These are phyloP conservation scores for Acholoe squamosa DNA, from an alignment of 2,888 invertebrate genomes.

Conservation along the genomic window DNA sequence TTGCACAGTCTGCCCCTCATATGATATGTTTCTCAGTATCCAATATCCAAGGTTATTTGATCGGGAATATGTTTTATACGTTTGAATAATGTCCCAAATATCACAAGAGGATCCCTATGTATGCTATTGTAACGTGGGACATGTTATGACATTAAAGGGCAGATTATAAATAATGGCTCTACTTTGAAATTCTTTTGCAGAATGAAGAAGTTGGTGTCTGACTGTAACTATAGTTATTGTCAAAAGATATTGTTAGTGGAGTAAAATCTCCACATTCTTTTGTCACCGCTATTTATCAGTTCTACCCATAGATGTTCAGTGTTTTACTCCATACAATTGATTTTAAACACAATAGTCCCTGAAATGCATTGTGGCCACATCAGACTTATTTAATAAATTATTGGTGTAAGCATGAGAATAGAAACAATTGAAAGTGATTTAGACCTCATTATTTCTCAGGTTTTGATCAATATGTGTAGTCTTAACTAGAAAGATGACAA, in stretches of 20 bases:
- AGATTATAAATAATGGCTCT: constrained; percentile 6
- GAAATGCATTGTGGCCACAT: neutral
- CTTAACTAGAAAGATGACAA: neutral
- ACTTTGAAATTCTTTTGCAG: constrained; percentile 38
- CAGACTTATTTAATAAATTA: neutral
- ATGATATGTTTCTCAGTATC: too few species aligned
- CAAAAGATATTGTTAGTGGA: constrained; percentile 26
- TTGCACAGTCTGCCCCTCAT: too few species aligned
- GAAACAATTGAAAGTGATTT: neutral
- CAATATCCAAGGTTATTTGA: too few species aligned
- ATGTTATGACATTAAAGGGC: neutral
- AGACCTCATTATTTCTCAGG: neutral
- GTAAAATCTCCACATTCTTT: neutral
- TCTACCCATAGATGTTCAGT: constrained; percentile 38
- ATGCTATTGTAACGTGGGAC: neutral
- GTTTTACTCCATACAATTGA: neutral
- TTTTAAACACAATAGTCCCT: neutral
- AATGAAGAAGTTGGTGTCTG: constrained; percentile 59
- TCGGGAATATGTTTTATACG: too few species aligned
- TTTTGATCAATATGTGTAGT: neutral
- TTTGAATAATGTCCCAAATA: too few species aligned
- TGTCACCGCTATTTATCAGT: neutral
- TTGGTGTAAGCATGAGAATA: neutral
- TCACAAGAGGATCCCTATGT: too few species aligned
- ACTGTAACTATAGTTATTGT: constrained; percentile 57